Base-by-base conservation (phyloP, 2,113 vertebrate genomes). In the Mormoops blainvillei region DNA sequence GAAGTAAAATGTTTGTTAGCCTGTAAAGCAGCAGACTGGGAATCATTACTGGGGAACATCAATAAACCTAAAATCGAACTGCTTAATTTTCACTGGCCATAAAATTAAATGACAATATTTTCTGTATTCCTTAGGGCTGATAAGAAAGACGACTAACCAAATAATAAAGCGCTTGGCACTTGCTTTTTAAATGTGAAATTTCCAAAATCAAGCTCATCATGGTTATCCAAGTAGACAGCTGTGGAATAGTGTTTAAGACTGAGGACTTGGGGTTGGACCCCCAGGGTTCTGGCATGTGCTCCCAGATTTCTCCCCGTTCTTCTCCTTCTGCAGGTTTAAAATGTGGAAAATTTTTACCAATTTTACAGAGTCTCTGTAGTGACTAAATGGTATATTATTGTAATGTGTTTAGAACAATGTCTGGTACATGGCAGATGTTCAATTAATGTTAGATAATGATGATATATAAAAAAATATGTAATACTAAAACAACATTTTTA, bases 21-120 rank as follows among this genome's bases (percentile, higher is more conserved):
- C 56, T 85, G 43, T 68, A 88, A 87, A 92, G 70, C 63, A 92
- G 67, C 18, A 89, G 76, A 91, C 22, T 94, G 89, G 68, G 19
- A 61, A 1, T 48, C 67, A 93, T 85, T 95, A 85, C 52, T 87
- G 12, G 58, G 82, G n/a, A 88, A 89, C 38, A 96, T 95, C 50
- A 81, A 77, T 36, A 93, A 89, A 71, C 15, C 56, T 89, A 38
- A 91, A 87, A 74, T 85, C 76, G 84, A 92, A 68, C 45, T 84
- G 38, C 43, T 84, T 74, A 70, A 85, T 91, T 90, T 87, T 94
- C 82, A 81, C 48, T 61, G 85, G 67, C 58, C 83, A 95, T 93
- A 86, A 82, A 94, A 81, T 94, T 76, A 70, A 95, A 78, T 93
- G 78, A 83, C 63, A 92, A 80, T 80, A 95, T 92, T 92, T 97